A percentile compares a stretch with the other conserved stretches of the same genome.
Evolutionary conservation across 2,797 vertebrate species (phyloP).

Genomic region (Micrastur ruficollis): DNA sequence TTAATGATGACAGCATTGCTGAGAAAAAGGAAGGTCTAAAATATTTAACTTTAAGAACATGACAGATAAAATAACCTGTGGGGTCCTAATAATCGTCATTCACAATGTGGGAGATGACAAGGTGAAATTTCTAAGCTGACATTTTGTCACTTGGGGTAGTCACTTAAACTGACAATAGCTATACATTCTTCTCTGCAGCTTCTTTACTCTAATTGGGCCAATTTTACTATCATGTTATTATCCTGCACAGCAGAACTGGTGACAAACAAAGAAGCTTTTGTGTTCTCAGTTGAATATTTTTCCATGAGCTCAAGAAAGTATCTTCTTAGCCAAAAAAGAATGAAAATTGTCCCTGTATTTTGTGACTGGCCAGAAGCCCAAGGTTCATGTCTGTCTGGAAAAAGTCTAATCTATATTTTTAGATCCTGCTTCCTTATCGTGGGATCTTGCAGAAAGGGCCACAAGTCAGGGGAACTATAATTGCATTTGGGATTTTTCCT

Average conservation of each 20-base stretch:
- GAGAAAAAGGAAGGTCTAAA: constrained; percentile 57
- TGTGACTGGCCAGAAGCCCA: constrained; percentile 50
- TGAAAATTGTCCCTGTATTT: constrained; percentile 57
- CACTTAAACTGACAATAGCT: constrained; percentile 68
- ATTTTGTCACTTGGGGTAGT: constrained; percentile 38
- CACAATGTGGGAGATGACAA: constrained; percentile 58
- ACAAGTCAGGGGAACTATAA: neutral
- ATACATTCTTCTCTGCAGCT: constrained; percentile 54
- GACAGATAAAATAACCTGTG: constrained; percentile 58
- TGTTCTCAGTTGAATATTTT: constrained; percentile 58
- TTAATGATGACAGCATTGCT: constrained; percentile 57
- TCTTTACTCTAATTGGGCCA: constrained; percentile 59
- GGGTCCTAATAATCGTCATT: constrained; percentile 56
- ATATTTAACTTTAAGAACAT: constrained; percentile 64
- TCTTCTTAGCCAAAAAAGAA: constrained; percentile 51
- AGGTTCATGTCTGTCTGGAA: constrained; percentile 11
- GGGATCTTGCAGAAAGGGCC: neutral
- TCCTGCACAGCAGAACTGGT: constrained; percentile 35
- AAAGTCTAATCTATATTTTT: constrained; percentile 33
- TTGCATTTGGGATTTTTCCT: neutral
- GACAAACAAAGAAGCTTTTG: constrained; percentile 66
- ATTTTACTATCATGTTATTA: constrained; percentile 64
- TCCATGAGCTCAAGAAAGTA: constrained; percentile 63
- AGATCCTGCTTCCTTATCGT: neutral
- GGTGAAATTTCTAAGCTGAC: constrained; percentile 54